phyloP scores from a whole-genome alignment of 2,113 vertebrate genomes.

The Elgaria multicarinata region DNA sequence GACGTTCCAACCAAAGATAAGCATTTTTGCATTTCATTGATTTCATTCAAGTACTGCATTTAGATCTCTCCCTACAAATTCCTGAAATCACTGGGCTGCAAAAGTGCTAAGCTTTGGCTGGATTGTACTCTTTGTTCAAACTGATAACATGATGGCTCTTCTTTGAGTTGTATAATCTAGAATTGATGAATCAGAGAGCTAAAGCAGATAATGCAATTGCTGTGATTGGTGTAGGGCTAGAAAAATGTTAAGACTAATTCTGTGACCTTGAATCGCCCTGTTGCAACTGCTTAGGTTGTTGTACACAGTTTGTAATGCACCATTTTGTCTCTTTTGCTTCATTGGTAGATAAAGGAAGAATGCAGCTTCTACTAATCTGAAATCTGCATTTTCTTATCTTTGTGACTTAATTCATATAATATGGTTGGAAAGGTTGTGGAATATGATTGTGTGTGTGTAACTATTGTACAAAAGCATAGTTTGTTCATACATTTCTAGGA shows the following conservation, averaged over 20 bases:
- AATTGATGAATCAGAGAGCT: not conserved
- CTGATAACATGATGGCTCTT: not conserved
- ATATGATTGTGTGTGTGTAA: not conserved
- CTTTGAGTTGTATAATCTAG: not conserved
- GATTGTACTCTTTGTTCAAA: not conserved
- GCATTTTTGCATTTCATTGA: not conserved
- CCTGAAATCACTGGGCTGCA: not conserved
- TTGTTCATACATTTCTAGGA: conserved; percentile 10
- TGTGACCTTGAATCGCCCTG: not conserved
- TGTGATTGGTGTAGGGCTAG: not conserved
- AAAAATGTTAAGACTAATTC: not conserved
- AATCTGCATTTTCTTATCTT: conserved; percentile 22
- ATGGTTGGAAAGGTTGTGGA: not conserved
- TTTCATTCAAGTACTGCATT: not conserved
- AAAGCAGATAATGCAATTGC: not conserved
- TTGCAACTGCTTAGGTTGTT: conserved; percentile 16
- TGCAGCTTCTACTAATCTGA: not conserved
- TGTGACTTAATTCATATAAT: not conserved
- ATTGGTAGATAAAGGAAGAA: not conserved
- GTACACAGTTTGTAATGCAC: accelerated
- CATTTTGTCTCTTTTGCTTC: not conserved
- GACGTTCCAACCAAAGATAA: not conserved
- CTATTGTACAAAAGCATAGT: not conserved
- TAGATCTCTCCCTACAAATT: not conserved
- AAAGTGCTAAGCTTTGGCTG: not conserved